These are phyloP conservation scores for Halcyon senegalensis DNA, from an alignment of 2,113 vertebrate genomes.

Conservation along the genomic window DNA sequence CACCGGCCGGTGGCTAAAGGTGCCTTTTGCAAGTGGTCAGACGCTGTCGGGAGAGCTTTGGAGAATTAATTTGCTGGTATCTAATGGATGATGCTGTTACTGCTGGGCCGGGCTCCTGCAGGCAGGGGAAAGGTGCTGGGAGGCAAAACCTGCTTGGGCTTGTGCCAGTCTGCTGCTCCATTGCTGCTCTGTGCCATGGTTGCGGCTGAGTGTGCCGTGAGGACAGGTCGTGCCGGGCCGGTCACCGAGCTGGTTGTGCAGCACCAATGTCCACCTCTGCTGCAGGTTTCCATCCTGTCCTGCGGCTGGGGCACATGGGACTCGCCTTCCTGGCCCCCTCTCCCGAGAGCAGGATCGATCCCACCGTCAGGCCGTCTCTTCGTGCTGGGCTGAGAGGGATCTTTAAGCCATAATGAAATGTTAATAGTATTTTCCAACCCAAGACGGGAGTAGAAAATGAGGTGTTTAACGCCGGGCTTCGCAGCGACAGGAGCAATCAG, in stretches of 20 bases:
- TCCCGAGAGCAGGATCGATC: not conserved
- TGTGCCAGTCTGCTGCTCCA: not conserved
- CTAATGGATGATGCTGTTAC: not conserved
- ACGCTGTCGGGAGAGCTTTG: fast-evolving
- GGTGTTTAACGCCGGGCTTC: constrained; percentile 45
- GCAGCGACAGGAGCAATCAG: constrained; percentile 66
- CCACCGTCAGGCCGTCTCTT: fast-evolving
- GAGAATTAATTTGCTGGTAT: not conserved
- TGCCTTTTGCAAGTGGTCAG: not conserved
- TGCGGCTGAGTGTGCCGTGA: fast-evolving
- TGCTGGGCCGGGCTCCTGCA: not conserved
- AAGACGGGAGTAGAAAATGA: constrained; percentile 31
- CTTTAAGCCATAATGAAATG: constrained; percentile 61
- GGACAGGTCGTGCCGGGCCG: not conserved
- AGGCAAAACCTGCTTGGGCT: not conserved
- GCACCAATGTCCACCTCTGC: fast-evolving
- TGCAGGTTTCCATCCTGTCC: not conserved
- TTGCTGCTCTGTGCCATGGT: not conserved
- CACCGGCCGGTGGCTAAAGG: not conserved
- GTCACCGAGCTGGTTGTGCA: fast-evolving
- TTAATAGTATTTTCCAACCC: constrained; percentile 69
- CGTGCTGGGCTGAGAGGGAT: not conserved
- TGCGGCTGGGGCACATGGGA: fast-evolving
- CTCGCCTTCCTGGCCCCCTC: fast-evolving
- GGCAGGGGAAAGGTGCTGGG: fast-evolving